These are phyloP conservation scores for Dicyrtoma fusca DNA, from an alignment of 2,888 invertebrate species.

Conservation along the genomic window DNA sequence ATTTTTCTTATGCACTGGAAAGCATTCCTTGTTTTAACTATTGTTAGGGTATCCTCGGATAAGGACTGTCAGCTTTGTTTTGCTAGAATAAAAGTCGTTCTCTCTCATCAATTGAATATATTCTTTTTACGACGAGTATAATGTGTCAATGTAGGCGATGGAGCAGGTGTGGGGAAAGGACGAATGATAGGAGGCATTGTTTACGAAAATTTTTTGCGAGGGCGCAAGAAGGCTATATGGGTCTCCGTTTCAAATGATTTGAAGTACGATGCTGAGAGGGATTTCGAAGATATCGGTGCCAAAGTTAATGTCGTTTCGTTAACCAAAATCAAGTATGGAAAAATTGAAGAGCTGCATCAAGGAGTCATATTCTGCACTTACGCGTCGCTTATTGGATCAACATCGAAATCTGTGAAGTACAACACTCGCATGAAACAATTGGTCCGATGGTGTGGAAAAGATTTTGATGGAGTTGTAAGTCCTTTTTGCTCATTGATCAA, in stretches of 20 bases:
- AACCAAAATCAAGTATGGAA: conserved; percentile 97
- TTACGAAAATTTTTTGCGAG: conserved; percentile 92
- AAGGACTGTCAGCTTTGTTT: too few species aligned
- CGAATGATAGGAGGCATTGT: conserved; percentile 97
- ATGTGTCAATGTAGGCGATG: conserved; percentile 86
- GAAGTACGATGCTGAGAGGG: conserved; percentile 96
- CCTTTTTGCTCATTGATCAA: too few species aligned
- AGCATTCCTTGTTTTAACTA: too few species aligned
- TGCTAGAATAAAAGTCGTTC: too few species aligned
- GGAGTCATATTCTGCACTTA: conserved; percentile 98
- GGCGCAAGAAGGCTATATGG: conserved; percentile 94
- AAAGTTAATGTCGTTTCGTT: conserved; percentile 80
- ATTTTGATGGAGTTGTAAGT: conserved; percentile 88
- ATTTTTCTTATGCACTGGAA: background rate
- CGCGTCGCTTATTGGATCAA: conserved; percentile 97
- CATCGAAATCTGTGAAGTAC: conserved; percentile 86
- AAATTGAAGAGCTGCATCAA: conserved; percentile 83
- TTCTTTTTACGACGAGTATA: too few species aligned
- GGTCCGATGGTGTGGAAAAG: conserved; percentile 96
- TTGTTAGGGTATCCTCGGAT: too few species aligned
- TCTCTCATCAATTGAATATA: too few species aligned
- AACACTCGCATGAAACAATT: conserved; percentile 92
- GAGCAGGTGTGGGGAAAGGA: conserved; percentile 97
- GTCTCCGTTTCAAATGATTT: conserved; percentile 98
- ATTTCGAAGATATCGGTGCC: conserved; percentile 94